Evolutionary conservation across 1,140 invertebrate genomes (phyloP).

Genomic region (Chrysopa pallens): DNA sequence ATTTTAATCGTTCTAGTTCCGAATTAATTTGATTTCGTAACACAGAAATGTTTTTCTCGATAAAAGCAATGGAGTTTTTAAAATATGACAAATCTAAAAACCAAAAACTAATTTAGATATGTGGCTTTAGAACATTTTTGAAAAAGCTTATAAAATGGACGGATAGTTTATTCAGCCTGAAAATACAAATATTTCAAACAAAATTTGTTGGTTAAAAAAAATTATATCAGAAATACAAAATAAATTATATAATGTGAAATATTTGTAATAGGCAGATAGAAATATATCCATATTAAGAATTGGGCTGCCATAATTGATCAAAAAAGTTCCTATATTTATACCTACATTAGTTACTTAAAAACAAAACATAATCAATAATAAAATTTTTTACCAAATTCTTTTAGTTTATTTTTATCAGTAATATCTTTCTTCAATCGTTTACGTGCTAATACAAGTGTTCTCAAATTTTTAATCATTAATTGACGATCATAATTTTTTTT

Average conservation of each 20-base stretch:
- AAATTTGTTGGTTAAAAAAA: too few species aligned
- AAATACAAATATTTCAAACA: too few species aligned
- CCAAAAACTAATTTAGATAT: background rate
- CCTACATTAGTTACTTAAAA: slow-evolving; percentile 8
- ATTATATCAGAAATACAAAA: too few species aligned
- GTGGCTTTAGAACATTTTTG: too few species aligned
- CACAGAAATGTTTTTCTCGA: slow-evolving; percentile 22
- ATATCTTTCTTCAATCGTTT: slow-evolving; percentile 9
- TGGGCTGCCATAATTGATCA: too few species aligned
- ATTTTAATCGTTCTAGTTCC: slow-evolving; percentile 14
- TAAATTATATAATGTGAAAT: too few species aligned
- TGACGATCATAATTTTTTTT: slow-evolving; percentile 13
- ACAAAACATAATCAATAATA: slow-evolving; percentile 3
- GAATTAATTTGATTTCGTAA: slow-evolving; percentile 17
- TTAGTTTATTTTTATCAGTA: background rate
- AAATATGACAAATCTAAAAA: slow-evolving; percentile 24
- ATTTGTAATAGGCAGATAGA: too few species aligned
- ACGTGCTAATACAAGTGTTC: slow-evolving; percentile 6
- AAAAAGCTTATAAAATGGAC: too few species aligned
- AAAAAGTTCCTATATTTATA: too few species aligned
- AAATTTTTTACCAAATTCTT: background rate
- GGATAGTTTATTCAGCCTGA: too few species aligned
- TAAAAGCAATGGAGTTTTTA: slow-evolving; percentile 20
- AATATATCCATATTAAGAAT: too few species aligned
- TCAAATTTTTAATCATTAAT: slow-evolving; percentile 19